Evolutionary conservation across 2,888 invertebrate species (phyloP).

Genomic region (Petrolisthes manimaculis): DNA sequence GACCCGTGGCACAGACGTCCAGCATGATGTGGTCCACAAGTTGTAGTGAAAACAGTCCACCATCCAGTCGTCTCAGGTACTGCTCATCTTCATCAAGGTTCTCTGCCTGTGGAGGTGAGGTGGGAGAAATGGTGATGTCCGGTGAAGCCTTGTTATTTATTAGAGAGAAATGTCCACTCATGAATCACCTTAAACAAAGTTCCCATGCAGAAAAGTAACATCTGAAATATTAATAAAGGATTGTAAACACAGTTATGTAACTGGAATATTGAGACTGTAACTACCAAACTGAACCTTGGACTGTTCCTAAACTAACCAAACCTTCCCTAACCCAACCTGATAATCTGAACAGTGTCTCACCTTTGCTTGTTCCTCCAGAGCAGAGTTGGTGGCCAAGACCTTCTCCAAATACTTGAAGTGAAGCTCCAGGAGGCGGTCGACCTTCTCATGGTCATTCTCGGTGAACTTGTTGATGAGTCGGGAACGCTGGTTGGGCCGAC

Average conservation of each 20-base stretch:
- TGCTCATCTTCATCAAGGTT: conserved; percentile 86
- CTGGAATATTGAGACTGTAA: too few relatives aligned
- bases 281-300: too few relatives aligned
- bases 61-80: conserved; percentile 89
- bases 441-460: conserved; percentile 98
- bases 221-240: too few relatives aligned
- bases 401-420: conserved; percentile 97
- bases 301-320: too few relatives aligned
- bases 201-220: too few relatives aligned
- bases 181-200: too few relatives aligned
- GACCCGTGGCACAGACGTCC: conserved; percentile 72
- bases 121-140: not conserved
- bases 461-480: conserved; percentile 93
- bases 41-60: conserved; percentile 96
- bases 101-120: conserved; percentile 71
- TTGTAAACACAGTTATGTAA: too few relatives aligned
- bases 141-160: too few relatives aligned
- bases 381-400: conserved; percentile 82
- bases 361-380: conserved; percentile 63
- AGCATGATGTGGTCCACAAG: conserved; percentile 85
- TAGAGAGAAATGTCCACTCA: too few relatives aligned
- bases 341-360: not conserved
- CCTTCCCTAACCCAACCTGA: not conserved
- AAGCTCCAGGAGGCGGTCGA: conserved; percentile 93
- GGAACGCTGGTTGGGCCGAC: conserved; percentile 89